A percentile compares a stretch with the other conserved stretches of the same genome.
phyloP scores from a whole-genome alignment of 2,797 vertebrate species.

The Helarctos malayanus region DNA sequence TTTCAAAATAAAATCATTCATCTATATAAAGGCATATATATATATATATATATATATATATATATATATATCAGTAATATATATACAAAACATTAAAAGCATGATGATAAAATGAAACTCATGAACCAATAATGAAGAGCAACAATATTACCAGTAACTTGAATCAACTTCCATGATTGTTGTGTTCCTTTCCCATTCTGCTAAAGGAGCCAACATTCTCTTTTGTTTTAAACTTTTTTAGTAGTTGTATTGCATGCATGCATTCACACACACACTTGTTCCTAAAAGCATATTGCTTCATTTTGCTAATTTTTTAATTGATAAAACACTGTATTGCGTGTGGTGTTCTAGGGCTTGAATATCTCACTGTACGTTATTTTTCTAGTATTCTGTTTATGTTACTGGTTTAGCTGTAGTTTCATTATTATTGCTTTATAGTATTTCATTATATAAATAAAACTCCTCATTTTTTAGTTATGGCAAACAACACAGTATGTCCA shows the following conservation, averaged over 20 bases:
- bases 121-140: background rate
- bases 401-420: background rate
- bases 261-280: background rate
- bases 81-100: background rate
- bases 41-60: background rate
- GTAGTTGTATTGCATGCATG: background rate
- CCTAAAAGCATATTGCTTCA: background rate
- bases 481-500: background rate
- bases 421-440: background rate
- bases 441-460: background rate
- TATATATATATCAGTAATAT: background rate
- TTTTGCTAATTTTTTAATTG: conserved; percentile 7
- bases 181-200: background rate
- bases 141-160: background rate
- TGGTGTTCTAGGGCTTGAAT: background rate
- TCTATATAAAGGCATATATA: background rate
- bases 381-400: background rate
- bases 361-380: background rate
- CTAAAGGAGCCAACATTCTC: background rate
- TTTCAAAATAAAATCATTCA: background rate
- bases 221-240: background rate
- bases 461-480: too few species aligned
- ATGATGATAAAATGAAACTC: background rate
- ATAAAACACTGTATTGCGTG: background rate
- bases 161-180: background rate